Percentiles rank a stretch among this genome's conserved stretches.
phyloP scores from a whole-genome alignment of 2,113 vertebrate species.

The Clarias batrachus region DNA sequence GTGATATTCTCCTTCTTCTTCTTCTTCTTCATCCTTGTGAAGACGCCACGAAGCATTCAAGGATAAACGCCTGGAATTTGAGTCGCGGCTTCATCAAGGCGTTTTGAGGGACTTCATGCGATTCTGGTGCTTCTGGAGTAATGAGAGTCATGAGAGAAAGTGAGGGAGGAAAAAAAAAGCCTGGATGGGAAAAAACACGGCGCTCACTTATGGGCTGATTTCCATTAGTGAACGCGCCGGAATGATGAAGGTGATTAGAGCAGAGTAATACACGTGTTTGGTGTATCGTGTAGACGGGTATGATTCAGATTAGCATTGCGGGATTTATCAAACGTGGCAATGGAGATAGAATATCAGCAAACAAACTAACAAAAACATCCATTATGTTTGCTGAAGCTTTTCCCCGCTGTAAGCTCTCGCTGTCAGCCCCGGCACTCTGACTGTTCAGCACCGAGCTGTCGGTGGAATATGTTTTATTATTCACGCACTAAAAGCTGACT shows the following conservation, averaged over 20 bases:
- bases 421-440: background rate
- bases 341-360: conserved; percentile 3
- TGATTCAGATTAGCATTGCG: conserved; percentile 44
- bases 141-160: background rate
- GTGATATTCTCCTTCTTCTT: background rate
- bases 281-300: background rate
- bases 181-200: conserved; percentile 13
- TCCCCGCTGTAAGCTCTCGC: background rate
- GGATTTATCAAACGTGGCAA: conserved; percentile 38
- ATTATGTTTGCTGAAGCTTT: background rate
- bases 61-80: background rate
- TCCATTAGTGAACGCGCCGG: conserved; percentile 27
- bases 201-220: conserved; percentile 13
- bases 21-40: background rate
- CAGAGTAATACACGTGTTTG: conserved; percentile 34
- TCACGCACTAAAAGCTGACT: background rate
- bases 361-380: conserved; percentile 23
- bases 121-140: background rate
- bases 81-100: background rate
- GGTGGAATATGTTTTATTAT: background rate
- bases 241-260: conserved; percentile 45
- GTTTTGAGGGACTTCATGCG: background rate
- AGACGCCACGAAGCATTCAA: background rate
- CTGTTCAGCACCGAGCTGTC: background rate
- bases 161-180: background rate